phyloP scores from a whole-genome alignment of 2,888 invertebrate species.

The Drosophila nr. perissopoda region DNA sequence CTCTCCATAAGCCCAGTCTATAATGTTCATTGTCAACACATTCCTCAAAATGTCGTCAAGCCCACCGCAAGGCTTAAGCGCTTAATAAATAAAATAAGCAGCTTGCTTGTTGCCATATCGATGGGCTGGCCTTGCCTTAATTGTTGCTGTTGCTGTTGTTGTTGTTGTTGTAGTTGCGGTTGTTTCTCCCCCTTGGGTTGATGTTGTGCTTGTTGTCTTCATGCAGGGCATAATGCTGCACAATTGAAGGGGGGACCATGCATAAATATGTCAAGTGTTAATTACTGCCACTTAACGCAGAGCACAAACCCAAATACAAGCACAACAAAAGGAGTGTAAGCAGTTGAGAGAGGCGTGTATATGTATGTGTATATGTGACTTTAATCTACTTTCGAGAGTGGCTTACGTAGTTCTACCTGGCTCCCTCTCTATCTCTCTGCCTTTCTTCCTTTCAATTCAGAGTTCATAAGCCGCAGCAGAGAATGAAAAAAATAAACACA shows the following conservation, averaged over 20 bases:
- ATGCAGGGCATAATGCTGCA: slow-evolving; percentile 67
- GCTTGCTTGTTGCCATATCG: slow-evolving; percentile 59
- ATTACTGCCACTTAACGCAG: slow-evolving; percentile 77
- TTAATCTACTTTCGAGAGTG: slow-evolving; percentile 72
- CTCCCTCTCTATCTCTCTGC: not conserved
- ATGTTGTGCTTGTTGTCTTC: slow-evolving; percentile 27
- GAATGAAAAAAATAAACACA: slow-evolving; percentile 55
- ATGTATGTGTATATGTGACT: slow-evolving; percentile 74
- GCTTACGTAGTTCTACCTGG: slow-evolving; percentile 55
- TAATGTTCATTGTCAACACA: slow-evolving; percentile 37
- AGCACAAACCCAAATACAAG: slow-evolving; percentile 69
- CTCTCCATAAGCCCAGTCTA: not conserved
- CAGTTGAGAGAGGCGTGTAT: slow-evolving; percentile 57
- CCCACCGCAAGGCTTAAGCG: slow-evolving; percentile 61
- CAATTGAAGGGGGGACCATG: slow-evolving; percentile 43
- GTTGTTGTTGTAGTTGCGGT: slow-evolving; percentile 25
- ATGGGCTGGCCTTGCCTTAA: slow-evolving; percentile 58
- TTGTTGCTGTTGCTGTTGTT: slow-evolving; percentile 29
- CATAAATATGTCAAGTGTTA: slow-evolving; percentile 82
- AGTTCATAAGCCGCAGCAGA: slow-evolving; percentile 57
- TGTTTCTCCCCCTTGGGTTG: slow-evolving; percentile 18
- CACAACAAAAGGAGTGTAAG: slow-evolving; percentile 26
- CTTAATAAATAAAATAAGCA: slow-evolving; percentile 74
- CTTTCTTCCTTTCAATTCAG: slow-evolving; percentile 18
- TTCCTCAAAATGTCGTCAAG: slow-evolving; percentile 34